A percentile compares a stretch with the other conserved stretches of the same genome.
Evolutionary conservation across 2,113 vertebrate genomes (phyloP).

Genomic region (Corynorhinus townsendii): DNA sequence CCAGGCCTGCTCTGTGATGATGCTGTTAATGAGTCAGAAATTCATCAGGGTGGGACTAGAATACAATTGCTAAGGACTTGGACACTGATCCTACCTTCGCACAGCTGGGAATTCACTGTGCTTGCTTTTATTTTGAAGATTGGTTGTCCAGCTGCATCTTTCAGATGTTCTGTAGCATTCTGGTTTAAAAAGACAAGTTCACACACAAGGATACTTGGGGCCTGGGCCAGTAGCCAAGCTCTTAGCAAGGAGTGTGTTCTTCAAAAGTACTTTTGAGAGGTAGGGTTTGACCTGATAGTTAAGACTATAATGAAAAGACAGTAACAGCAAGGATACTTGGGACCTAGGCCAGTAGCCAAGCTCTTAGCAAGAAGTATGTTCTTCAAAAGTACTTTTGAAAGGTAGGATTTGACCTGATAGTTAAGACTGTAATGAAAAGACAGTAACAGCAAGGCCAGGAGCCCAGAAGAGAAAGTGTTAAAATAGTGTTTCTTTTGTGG

Average conservation of each 20-base stretch:
- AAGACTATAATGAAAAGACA: background rate
- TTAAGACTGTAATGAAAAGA: background rate
- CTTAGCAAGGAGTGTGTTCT: background rate
- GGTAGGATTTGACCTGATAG: background rate
- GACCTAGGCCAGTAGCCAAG: background rate
- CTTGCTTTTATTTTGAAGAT: background rate
- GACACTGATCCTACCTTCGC: background rate
- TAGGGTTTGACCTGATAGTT: background rate
- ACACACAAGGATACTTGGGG: background rate
- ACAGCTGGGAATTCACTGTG: background rate
- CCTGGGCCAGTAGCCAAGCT: background rate
- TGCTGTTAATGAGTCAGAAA: background rate
- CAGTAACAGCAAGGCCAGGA: background rate
- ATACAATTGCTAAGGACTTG: background rate
- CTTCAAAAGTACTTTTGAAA: constrained; percentile 1
- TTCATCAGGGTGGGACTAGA: background rate
- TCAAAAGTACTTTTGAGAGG: background rate
- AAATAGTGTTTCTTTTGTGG: background rate
- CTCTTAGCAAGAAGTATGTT: background rate
- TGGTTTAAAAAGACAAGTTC: background rate
- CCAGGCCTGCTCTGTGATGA: background rate
- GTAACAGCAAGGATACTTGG: background rate
- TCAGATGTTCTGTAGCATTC: background rate
- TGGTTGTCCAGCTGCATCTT: background rate
- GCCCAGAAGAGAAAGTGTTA: background rate